Conservation (phyloP, 2,797 vertebrate genomes). For the Scolopax bukidnonensis region DNA sequence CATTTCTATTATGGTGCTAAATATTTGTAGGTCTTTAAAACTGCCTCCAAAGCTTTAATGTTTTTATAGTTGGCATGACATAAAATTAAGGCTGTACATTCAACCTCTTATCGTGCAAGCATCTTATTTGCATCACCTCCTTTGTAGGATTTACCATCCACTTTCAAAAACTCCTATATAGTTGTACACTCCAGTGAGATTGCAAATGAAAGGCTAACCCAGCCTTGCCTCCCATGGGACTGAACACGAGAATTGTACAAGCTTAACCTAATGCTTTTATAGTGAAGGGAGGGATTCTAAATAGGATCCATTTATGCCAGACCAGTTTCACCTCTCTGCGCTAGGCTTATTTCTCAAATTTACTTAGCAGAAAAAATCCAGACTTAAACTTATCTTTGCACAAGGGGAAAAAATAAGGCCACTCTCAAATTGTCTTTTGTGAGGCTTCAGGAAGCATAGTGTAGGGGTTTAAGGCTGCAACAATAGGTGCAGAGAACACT, state of each 20-base stretch:
- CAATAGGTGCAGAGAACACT: background rate
- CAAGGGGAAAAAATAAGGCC: background rate
- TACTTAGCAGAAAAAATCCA: background rate
- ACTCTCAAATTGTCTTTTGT: background rate
- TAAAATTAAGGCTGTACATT: background rate
- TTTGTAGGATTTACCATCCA: background rate
- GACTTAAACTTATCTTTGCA: background rate
- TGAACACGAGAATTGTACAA: background rate
- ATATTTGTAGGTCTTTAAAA: background rate
- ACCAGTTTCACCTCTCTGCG: background rate
- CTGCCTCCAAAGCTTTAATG: background rate
- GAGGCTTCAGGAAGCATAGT: background rate
- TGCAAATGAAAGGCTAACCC: background rate
- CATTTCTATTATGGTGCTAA: background rate
- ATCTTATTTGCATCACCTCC: background rate
- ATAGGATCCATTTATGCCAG: background rate
- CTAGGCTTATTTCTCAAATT: background rate
- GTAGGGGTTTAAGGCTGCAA: background rate
- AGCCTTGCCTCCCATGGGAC: background rate
- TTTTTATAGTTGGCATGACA: background rate
- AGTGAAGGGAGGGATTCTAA: background rate
- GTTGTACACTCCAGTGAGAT: background rate
- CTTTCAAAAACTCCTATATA: background rate
- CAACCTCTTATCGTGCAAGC: accelerated
- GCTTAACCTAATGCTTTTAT: background rate